Base-by-base conservation (phyloP, 2,113 vertebrate genomes). In the Gopherus evgoodei region DNA sequence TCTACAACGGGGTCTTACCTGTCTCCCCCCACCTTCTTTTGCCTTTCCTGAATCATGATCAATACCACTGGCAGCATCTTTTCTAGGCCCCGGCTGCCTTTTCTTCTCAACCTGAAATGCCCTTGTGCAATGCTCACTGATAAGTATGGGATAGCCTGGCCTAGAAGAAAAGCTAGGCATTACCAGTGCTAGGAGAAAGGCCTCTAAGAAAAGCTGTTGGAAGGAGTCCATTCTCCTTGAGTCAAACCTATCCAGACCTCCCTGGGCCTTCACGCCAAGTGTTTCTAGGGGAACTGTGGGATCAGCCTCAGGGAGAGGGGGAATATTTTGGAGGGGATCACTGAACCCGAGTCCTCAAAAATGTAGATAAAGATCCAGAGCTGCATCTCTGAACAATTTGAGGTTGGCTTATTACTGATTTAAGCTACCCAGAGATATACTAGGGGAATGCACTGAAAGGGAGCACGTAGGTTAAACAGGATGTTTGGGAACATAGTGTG, bases 41-140 rank as follows among this genome's bases (percentile, higher is more conserved):
- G 52, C 82, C 79, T 35, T 42, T 90, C 81, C 78, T 12, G 2
- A 72, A 44, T 54, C 22, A 1, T 1, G 42, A 86, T 81, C 59
- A 72, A 90, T 1, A 0, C 13, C 0, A 1, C 9, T 4, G 4
- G 65, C 2, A n/a, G 17, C 49, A 12, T 81, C 31, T 79, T 31
- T 53, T 35, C 49, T n/a, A n/a, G 10, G 10, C 11, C 79, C 19
- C 7, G 24, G 49, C 50, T 81, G 49, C 11, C 50, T 4, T 38
- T 81, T 57, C 16, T 29, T 82, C 65, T 21, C 57, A 81, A 54
- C 76, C 57, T 89, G 84, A 50, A 47, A 35, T 6, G 42, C 91
- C 86, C 52, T 13, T 84, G 69, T 89, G 52, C 83, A 78, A 29
- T 47, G 25, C 11, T 47, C 25, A 5, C 42, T 47, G 79, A 76